A percentile compares a stretch with the other conserved stretches of the same genome.
Evolutionary conservation across 2,797 vertebrate species (phyloP).

Genomic region (Paedocypris micromegethes): DNA sequence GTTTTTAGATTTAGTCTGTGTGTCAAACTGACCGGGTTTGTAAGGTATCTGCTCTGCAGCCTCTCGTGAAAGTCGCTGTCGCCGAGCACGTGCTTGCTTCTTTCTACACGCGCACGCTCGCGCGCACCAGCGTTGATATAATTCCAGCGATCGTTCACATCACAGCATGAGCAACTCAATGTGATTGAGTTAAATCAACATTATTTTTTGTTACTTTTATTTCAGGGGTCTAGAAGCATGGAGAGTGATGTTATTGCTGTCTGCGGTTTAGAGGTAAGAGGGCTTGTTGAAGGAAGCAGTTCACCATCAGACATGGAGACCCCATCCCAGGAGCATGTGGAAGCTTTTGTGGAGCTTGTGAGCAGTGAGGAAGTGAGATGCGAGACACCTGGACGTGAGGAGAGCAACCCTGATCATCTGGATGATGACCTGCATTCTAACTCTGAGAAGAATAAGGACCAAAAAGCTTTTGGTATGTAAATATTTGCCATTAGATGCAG

Average conservation of each 20-base stretch:
- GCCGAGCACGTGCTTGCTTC: too few species aligned
- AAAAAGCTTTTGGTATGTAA: conserved; percentile 62
- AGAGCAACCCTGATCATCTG: conserved; percentile 76
- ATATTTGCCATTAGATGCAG: background rate
- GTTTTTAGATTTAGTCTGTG: background rate
- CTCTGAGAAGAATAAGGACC: conserved; percentile 61
- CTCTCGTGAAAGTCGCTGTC: too few species aligned
- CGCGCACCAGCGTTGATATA: background rate
- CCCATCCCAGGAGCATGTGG: conserved; percentile 61
- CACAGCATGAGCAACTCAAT: background rate
- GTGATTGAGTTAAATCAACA: background rate
- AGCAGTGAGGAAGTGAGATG: conserved; percentile 71
- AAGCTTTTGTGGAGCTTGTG: conserved; percentile 55
- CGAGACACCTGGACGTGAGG: conserved; percentile 83
- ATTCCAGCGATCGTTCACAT: background rate
- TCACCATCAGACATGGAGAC: conserved; percentile 61
- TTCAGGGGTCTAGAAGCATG: conserved; percentile 69
- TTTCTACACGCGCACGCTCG: background rate
- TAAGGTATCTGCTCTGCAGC: too few species aligned
- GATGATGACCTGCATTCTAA: conserved; percentile 81
- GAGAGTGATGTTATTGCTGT: conserved; percentile 65
- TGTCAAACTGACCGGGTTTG: too few species aligned
- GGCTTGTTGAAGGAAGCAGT: conserved; percentile 66
- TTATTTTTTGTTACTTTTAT: background rate
- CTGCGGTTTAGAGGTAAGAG: conserved; percentile 68